Evolutionary conservation across 2,888 invertebrate species (phyloP), one percentile per base, ranked within the genome.

Genomic region (Drosophila anomalata): DNA sequence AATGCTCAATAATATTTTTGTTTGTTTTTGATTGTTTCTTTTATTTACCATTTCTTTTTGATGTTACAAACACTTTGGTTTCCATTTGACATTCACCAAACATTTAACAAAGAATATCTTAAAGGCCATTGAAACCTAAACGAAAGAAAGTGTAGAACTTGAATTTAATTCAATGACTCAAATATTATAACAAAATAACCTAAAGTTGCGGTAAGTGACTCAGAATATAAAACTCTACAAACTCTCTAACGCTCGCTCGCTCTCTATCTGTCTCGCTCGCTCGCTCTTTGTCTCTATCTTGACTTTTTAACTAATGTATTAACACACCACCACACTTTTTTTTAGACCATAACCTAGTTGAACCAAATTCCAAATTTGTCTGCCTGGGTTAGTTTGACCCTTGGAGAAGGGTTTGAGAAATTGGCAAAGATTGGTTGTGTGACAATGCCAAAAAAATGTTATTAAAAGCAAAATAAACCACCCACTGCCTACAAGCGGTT

Each of bases 191-290:
- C 22, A 52, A 12, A 29, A 42, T 20, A 20, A 17, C 36, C 42
- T 17, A 65, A 53, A 73, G 77, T 84, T 65, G 83, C 85, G 83
- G 83, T 84, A 84, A 84, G 84, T 84, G 83, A 74, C 76, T 73
- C 76, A 76, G 77, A 73, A 68, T 36, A 75, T 73, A 51, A 58
- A 61, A 66, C 52, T 63, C 46, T 53, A 65, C 52, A 61, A 74
- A 57, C 52, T 71, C 55, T 68, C 66, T 65, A 76, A 71, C 59
- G 72, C 75, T 79, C 74, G 77, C 51, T 79, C 75, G 72, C 71
- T 75, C 51, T 73, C 80, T 83, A 76, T 82, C 82, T 84, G 81
- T 81, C 84, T 81, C 83, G 73, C 78, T 83, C 74, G 75, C 67
- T 78, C 74, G 73, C 67, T 78, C 74, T 77, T 73, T 75, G 48